These are phyloP conservation scores for Pterobdella sp. DNA, from an alignment of 2,888 invertebrate species.

Conservation along the genomic window DNA sequence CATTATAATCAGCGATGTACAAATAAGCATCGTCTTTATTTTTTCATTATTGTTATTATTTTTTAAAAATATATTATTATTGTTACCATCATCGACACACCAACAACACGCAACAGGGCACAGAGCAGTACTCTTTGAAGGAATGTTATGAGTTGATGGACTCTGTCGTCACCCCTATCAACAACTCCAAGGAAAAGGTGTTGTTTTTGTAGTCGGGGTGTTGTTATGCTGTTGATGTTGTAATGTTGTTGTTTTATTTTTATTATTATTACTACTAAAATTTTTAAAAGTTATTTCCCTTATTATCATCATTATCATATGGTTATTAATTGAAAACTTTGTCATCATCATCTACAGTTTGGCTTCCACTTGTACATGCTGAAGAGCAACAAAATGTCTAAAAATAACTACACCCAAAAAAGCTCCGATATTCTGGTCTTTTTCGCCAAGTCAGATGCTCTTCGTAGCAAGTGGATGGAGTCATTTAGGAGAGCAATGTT, in stretches of 20 bases:
- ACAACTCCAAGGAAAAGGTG: not conserved
- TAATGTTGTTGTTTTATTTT: not conserved
- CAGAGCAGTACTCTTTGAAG: constrained; percentile 11
- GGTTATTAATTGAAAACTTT: not conserved
- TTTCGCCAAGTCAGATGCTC: constrained; percentile 77
- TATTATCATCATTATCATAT: not conserved
- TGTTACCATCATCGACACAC: too few relatives aligned
- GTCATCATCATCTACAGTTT: constrained; percentile 54
- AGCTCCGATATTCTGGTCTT: constrained; percentile 75
- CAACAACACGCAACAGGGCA: too few relatives aligned
- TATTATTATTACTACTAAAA: not conserved
- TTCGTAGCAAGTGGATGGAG: constrained; percentile 81
- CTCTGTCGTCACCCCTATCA: not conserved
- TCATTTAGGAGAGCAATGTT: constrained; percentile 82
- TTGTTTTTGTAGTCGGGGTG: not conserved
- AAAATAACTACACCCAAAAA: constrained; percentile 57
- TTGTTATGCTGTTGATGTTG: too few relatives aligned
- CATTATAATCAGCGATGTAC: not conserved
- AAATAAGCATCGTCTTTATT: too few relatives aligned
- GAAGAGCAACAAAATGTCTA: constrained; percentile 4
- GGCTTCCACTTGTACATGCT: constrained; percentile 65
- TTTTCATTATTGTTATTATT: too few relatives aligned
- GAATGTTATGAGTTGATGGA: constrained; percentile 15
- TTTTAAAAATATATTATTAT: too few relatives aligned
- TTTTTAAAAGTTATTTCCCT: not conserved